Conservation (phyloP, 2,113 vertebrate species). For the Chaetops frenatus region DNA sequence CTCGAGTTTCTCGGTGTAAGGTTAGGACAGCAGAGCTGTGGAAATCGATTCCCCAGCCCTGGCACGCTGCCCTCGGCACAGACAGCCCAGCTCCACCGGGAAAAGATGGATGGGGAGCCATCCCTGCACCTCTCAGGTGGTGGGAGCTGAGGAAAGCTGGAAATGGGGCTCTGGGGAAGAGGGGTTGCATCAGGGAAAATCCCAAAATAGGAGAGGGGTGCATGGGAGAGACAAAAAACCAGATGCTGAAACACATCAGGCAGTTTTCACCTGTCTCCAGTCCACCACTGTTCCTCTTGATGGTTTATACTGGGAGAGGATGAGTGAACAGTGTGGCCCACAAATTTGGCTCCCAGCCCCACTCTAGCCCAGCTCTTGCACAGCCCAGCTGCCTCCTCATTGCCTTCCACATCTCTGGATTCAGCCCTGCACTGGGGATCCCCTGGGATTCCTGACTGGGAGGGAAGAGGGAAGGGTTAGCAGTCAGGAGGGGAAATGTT, state of each 20-base stretch:
- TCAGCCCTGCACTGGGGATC: not conserved
- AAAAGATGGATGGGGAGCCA: not conserved
- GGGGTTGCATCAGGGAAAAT: not conserved
- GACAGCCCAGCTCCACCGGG: constrained; percentile 52
- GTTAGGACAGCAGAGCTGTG: constrained; percentile 69
- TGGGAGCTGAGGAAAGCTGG: not conserved
- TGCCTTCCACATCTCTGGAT: not conserved
- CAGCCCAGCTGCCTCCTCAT: not conserved
- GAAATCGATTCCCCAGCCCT: constrained; percentile 72
- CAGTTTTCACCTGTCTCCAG: not conserved
- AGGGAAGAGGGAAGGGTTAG: not conserved
- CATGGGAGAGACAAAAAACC: not conserved
- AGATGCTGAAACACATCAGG: too few species aligned
- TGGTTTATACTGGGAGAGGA: not conserved
- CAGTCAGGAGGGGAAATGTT: not conserved
- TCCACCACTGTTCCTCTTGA: not conserved
- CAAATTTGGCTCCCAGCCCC: not conserved
- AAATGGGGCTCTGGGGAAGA: not conserved
- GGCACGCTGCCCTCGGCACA: constrained; percentile 48
- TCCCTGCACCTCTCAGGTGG: not conserved
- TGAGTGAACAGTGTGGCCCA: not conserved
- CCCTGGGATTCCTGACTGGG: not conserved
- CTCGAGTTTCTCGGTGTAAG: constrained; percentile 73
- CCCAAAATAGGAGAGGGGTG: fast-evolving
- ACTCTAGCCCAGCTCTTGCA: not conserved